These are phyloP conservation scores for Heliconius charithonia DNA, from an alignment of 2,888 invertebrate genomes.

Conservation along the genomic window DNA sequence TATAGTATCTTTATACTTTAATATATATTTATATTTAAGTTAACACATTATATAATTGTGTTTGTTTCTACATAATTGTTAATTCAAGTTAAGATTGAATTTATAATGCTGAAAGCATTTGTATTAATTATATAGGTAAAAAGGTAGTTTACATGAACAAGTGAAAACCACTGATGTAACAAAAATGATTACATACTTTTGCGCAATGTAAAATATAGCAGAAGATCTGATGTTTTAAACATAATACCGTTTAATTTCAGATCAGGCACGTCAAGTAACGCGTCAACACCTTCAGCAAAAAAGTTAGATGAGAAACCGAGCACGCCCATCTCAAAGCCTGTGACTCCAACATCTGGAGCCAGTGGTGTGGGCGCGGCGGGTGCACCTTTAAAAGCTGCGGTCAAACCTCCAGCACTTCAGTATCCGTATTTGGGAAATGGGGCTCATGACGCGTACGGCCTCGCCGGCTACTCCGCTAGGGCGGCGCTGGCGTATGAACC, in stretches of 20 bases:
- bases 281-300: constrained; percentile 94
- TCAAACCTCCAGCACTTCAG: constrained; percentile 84
- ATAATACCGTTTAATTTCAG: constrained; percentile 59
- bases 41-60: background rate
- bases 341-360: constrained; percentile 90
- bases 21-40: background rate
- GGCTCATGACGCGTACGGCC: constrained; percentile 78
- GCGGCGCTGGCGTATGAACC: constrained; percentile 81
- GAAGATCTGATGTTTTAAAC: background rate
- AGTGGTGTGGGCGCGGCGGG: constrained; percentile 84
- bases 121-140: background rate
- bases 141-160: background rate
- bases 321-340: constrained; percentile 95
- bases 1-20: background rate
- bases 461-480: constrained; percentile 80
- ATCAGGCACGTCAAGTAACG: constrained; percentile 94
- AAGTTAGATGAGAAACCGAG: constrained; percentile 94
- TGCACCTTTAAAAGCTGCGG: constrained; percentile 82
- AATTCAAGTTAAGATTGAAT: background rate
- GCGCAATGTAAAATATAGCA: background rate
- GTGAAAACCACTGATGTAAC: background rate
- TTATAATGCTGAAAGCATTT: background rate
- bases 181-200: too few relatives aligned
- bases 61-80: background rate
- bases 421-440: constrained; percentile 86